Percentiles rank a stretch among this genome's conserved stretches.
Conservation (phyloP, 2,888 invertebrate genomes). For the Pardosa pseudoannulata region DNA sequence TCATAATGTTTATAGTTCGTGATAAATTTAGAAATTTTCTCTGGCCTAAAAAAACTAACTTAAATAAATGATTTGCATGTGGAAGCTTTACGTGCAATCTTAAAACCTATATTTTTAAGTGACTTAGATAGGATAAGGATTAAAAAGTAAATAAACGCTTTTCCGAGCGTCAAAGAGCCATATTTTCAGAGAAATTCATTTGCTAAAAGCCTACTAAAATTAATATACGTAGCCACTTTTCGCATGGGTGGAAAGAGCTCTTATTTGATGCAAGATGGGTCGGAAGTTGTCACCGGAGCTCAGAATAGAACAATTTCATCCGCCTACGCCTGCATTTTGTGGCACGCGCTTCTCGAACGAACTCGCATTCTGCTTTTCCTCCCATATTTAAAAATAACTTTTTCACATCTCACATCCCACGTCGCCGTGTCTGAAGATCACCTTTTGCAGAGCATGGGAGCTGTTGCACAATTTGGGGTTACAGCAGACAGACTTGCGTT, state of each 20-base stretch:
- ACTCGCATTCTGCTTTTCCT: background rate
- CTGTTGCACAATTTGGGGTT: background rate
- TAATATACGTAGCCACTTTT: background rate
- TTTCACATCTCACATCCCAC: slow-evolving; percentile 27
- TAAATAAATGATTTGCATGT: too few relatives aligned
- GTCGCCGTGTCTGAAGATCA: slow-evolving; percentile 40
- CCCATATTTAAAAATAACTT: slow-evolving; percentile 42
- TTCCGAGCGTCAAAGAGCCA: too few relatives aligned
- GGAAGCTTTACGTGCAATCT: too few relatives aligned
- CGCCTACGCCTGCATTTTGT: slow-evolving; percentile 20
- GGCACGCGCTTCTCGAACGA: background rate
- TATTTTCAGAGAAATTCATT: too few relatives aligned
- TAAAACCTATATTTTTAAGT: too few relatives aligned
- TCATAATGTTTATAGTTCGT: too few relatives aligned
- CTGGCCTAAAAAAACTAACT: too few relatives aligned
- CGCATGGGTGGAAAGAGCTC: background rate
- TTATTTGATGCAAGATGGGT: slow-evolving; percentile 22
- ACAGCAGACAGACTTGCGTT: background rate
- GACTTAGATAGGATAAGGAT: too few relatives aligned
- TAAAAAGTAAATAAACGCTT: too few relatives aligned
- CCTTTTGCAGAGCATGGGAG: slow-evolving; percentile 12
- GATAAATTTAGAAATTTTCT: too few relatives aligned
- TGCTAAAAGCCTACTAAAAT: too few relatives aligned
- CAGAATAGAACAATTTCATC: slow-evolving; percentile 33
- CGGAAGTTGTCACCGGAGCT: slow-evolving; percentile 28